Base-by-base conservation (phyloP, 2,888 invertebrate genomes). In the Julus scanicus region DNA sequence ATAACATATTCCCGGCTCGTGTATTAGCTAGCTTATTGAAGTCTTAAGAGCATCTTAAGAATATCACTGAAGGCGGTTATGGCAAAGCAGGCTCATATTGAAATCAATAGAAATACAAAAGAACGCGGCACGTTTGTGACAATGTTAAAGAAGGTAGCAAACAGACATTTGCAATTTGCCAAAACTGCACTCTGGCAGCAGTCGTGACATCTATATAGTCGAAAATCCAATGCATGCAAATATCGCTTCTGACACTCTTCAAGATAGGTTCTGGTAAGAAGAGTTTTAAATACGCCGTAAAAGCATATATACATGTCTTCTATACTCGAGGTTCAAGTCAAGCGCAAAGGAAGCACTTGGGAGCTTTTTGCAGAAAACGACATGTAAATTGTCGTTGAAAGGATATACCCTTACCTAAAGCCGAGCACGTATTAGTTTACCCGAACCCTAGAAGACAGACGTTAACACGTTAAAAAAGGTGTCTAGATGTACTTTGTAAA, bases 11-110 rank as follows among this genome's bases (percentile, higher is more conserved):
- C 63, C 63, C 17, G 8, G 20, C 8, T 4, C 63, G 9, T 20
- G 80, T 37, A 37, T 80, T 80, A 80, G 80, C 80, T 37, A 80
- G 80, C 80, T 80, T 80, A 80, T 80, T 80, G 80, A 80, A 80
- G 15, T 20, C 80, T 53, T 53, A 53, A 53, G 53, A 9, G 53
- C 53, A 3, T 53, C 53, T 53, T 20, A 80, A 71, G 29, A 37
- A 13, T 9, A 71, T 71, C 29, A 29, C 71, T 8, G 71, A 53
- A 53, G 53, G 13, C 17, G 53, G 53, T 53, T 53, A 15, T 80
- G 80, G 13, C 11, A 44, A 44, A 44, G 44, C 44, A 37, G 80
- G 37, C 37, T 80, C 37, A 15, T 37, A 15, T 80, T 80, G 80
- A 80, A 80, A 80, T 80, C 80, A 80, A 80, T 80, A 20, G 29